Evolutionary conservation across 2,113 vertebrate species (phyloP).

Genomic region (Mesoclemmys tuberculata): DNA sequence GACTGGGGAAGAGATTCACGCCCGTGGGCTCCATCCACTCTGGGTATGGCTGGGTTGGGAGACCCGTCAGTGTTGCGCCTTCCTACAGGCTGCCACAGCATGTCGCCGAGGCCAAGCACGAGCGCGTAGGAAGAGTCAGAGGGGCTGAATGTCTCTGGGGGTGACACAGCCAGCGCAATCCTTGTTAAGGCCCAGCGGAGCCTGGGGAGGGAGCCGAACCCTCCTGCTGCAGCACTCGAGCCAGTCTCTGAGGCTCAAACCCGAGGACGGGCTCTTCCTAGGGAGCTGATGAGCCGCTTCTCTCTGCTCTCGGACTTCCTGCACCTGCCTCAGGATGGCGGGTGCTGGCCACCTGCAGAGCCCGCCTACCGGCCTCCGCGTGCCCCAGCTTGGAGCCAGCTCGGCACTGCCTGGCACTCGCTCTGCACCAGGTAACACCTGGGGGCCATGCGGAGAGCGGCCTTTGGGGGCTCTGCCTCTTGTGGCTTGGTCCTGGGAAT

Average conservation of each 20-base stretch:
- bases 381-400: too few species aligned
- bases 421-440: too few species aligned
- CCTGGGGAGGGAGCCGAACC: not conserved
- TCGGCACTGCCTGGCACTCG: not conserved
- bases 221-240: not conserved
- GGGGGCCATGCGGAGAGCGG: not conserved
- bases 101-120: not conserved
- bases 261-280: not conserved
- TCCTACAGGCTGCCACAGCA: not conserved
- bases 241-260: not conserved
- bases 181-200: too few species aligned
- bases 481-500: not conserved
- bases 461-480: not conserved
- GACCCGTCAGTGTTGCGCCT: not conserved
- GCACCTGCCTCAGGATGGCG: not conserved
- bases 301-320: not conserved
- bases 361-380: not conserved
- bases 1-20: not conserved
- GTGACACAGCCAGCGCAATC: not conserved
- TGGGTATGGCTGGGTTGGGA: not conserved
- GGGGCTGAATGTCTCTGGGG: not conserved
- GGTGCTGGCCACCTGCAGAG: not conserved
- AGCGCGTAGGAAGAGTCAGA: not conserved
- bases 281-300: not conserved
- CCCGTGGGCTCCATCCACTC: too few species aligned